Evolutionary conservation across 2,888 invertebrate genomes (phyloP), one percentile per base, ranked within the genome.

Genomic region (Amitus sp.): DNA sequence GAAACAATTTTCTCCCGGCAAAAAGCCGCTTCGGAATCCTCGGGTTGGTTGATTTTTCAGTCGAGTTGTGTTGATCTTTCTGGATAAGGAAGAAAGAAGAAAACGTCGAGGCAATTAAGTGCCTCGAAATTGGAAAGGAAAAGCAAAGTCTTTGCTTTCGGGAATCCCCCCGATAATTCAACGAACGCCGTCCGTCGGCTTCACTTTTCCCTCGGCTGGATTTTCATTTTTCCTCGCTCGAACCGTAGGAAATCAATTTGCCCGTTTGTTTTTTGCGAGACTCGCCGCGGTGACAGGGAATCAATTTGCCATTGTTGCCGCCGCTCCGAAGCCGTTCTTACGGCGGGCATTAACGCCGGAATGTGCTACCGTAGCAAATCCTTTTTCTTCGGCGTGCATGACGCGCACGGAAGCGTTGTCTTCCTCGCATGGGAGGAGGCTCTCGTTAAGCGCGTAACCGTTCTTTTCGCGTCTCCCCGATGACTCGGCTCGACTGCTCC

Each of bases 401-500:
- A 54, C 46, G 43, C 51, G 47, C 43, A 19, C 51, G 55, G 55
- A 42, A 30, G 51, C 47, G 49, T 55, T 12, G 12, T 37, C n/a
- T 33, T 33, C 10, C 37, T 37, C 37, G 6, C 54, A 12, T 49
- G 49, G 47, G 30, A 51, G 46, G 51, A 52, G 46, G 56, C 58
- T 58, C 63, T 58, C 62, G 57, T 58, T 58, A 58, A 54, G 62
- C 62, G 52, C 49, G 62, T 56, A 56, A 62, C 56, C 56, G 52
- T 55, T 43, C 61, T 23, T 7, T 23, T 23, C 7, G 23, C 23
- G n/a, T 23, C 23, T 23, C 23, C 23, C 23, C 23, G 4, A 3
- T 7, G 23, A 23, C 23, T 23, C 23, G 7, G 3, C 23, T 7
- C 4, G 23, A 23, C 23, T 23, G 3, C 7, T 3, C 23, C 23